Conservation (phyloP, 1,140 invertebrate species). For the Formica selysi region DNA sequence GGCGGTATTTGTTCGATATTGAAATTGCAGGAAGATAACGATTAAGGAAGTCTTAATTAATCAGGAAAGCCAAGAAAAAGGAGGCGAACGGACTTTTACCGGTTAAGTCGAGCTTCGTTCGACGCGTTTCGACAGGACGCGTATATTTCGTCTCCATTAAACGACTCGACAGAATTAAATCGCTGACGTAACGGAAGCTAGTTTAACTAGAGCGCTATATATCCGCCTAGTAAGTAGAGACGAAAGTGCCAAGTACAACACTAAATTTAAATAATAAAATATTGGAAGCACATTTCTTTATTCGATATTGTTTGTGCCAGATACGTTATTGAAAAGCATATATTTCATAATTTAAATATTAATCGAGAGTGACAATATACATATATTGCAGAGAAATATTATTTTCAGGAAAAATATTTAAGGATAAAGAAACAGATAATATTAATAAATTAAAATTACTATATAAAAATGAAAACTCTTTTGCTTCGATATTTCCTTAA, state of each 20-base stretch:
- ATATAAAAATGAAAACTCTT: not conserved
- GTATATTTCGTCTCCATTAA: constrained; percentile 42
- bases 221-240: not conserved
- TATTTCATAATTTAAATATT: not conserved
- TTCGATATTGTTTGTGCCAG: not conserved
- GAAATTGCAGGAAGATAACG: constrained; percentile 18
- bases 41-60: constrained; percentile 37
- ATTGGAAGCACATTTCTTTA: not conserved
- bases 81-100: constrained; percentile 29
- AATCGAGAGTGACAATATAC: not conserved
- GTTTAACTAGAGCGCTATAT: constrained; percentile 25
- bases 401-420: not conserved
- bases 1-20: constrained; percentile 1
- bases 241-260: constrained; percentile 2
- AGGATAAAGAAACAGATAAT: not conserved
- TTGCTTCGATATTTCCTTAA: not conserved
- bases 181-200: constrained; percentile 53
- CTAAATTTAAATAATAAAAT: constrained; percentile 5
- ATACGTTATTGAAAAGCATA: not conserved
- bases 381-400: not conserved
- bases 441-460: not conserved
- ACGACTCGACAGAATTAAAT: constrained; percentile 64
- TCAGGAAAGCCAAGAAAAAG: constrained; percentile 12
- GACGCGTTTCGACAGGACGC: constrained; percentile 3
- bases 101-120: constrained; percentile 21